phyloP scores from a whole-genome alignment of 2,888 invertebrate genomes.

The Cantharis nigra region DNA sequence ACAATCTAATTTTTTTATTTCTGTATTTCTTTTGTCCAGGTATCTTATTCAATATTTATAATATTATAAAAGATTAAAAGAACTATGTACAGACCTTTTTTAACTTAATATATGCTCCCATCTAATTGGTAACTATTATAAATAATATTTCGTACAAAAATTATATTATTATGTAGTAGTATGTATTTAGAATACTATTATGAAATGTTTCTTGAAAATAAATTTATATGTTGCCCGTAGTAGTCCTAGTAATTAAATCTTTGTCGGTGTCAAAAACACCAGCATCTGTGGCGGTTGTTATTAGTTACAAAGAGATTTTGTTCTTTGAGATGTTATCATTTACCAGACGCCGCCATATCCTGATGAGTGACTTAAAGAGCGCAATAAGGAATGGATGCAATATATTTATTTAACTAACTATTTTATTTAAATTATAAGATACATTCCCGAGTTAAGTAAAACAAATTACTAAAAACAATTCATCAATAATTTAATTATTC shows the following conservation, averaged over 20 bases:
- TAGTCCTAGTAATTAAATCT: constrained; percentile 19
- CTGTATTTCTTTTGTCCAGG: background rate
- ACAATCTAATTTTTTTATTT: background rate
- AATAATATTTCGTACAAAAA: background rate
- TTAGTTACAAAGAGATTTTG: constrained; percentile 26
- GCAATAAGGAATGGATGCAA: background rate
- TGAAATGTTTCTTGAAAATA: background rate
- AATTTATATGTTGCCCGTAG: background rate
- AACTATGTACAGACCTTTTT: too few species aligned
- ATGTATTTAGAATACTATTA: background rate
- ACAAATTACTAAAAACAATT: background rate
- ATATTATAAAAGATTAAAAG: too few species aligned
- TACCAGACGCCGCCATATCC: constrained; percentile 23
- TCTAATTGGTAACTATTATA: background rate
- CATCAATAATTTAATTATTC: too few species aligned
- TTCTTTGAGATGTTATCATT: constrained; percentile 25
- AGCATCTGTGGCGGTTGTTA: constrained; percentile 16
- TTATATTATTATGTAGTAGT: background rate
- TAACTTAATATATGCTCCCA: background rate
- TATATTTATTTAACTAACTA: background rate
- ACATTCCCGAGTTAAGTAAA: background rate
- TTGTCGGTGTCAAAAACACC: constrained; percentile 21
- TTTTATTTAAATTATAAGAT: background rate
- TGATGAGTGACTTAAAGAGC: constrained; percentile 22
- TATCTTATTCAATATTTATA: background rate